These are phyloP conservation scores for Drosophila lacertosa DNA, from an alignment of 1,140 invertebrate genomes.

Conservation along the genomic window DNA sequence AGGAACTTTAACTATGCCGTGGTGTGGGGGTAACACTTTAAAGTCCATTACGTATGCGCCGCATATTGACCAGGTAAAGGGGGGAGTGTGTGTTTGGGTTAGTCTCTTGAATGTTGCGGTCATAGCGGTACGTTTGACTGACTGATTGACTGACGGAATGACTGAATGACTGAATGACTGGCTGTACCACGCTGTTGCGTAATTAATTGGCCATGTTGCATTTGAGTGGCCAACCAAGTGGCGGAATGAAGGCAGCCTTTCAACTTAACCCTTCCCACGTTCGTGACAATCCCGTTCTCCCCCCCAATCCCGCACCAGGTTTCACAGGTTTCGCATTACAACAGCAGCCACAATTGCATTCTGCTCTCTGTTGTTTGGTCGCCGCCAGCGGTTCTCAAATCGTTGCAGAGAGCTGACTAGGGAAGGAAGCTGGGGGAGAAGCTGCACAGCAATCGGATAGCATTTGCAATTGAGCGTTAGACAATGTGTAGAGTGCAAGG, in stretches of 20 bases:
- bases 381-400: constrained; percentile 36
- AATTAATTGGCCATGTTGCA: constrained; percentile 82
- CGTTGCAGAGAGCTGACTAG: background rate
- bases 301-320: background rate
- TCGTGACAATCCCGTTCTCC: background rate
- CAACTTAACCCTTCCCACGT: background rate
- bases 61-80: constrained; percentile 59
- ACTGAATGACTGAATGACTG: constrained; percentile 14
- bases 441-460: constrained; percentile 5
- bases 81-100: constrained; percentile 35
- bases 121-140: constrained; percentile 37
- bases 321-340: constrained; percentile 62
- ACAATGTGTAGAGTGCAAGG: constrained; percentile 47
- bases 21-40: constrained; percentile 21
- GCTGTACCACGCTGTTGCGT: constrained; percentile 64
- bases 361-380: constrained; percentile 36
- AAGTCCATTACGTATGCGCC: constrained; percentile 51
- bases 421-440: background rate
- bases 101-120: constrained; percentile 72
- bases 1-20: constrained; percentile 36
- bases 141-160: constrained; percentile 2
- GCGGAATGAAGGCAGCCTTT: constrained; percentile 33
- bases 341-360: constrained; percentile 67
- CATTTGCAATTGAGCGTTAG: constrained; percentile 19
- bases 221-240: constrained; percentile 65